A percentile compares a stretch with the other conserved stretches of the same genome.
These are phyloP conservation scores for Thecocarcelia acutangulata DNA, from an alignment of 2,888 invertebrate species.

Conservation along the genomic window DNA sequence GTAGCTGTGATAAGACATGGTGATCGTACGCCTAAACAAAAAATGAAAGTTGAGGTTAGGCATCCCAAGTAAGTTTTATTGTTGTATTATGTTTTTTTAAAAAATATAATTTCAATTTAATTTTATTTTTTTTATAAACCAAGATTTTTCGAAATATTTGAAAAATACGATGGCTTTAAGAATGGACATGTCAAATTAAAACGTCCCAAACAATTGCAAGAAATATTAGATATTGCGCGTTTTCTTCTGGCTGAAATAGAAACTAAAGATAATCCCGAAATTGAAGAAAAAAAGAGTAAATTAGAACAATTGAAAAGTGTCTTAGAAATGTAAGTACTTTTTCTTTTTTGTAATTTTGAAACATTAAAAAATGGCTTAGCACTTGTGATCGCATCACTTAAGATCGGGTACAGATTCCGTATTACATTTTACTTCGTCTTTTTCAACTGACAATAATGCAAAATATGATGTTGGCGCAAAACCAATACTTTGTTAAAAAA, in stretches of 20 bases:
- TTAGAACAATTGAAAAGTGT: conserved; percentile 98
- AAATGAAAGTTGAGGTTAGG: conserved; percentile 99
- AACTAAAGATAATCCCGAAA: conserved; percentile 93
- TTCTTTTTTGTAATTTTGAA: neutral
- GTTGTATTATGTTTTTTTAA: neutral
- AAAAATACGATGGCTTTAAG: conserved; percentile 97
- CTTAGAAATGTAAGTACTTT: conserved; percentile 93
- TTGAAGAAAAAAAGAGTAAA: conserved; percentile 98
- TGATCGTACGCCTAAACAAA: conserved; percentile 99
- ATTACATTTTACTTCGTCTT: too few species aligned
- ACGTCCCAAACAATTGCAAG: conserved; percentile 97
- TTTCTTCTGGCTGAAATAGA: conserved; percentile 94
- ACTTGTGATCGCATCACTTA: too few species aligned
- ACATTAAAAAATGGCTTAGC: too few species aligned
- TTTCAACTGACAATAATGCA: too few species aligned
- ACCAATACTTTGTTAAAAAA: too few species aligned
- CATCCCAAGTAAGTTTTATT: conserved; percentile 89
- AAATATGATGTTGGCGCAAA: too few species aligned
- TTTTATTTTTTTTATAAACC: neutral
- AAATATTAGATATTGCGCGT: conserved; percentile 97
- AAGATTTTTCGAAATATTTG: conserved; percentile 99
- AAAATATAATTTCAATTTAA: neutral
- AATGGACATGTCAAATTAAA: conserved; percentile 98
- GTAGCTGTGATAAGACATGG: conserved; percentile 99
- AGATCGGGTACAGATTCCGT: too few species aligned